Percentiles rank a stretch among this genome's conserved stretches.
Conservation (phyloP, 2,797 vertebrate genomes). For the Numenius phaeopus region DNA sequence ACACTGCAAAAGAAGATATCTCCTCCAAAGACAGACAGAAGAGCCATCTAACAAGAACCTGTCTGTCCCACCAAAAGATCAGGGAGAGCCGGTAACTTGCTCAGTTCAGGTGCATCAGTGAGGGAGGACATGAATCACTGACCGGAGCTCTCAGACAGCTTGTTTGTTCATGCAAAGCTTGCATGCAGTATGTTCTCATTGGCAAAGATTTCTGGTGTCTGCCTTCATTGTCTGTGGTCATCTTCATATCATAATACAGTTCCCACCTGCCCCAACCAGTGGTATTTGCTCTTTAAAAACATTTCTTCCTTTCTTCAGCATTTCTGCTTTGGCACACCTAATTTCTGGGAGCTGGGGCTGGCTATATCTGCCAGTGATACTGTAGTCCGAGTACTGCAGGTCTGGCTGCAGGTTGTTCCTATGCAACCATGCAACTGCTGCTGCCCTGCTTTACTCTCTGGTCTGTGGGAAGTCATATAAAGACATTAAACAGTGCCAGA, state of each 20-base stretch:
- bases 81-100: not conserved
- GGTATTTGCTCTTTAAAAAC: not conserved
- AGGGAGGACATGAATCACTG: not conserved
- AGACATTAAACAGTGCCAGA: not conserved
- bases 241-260: not conserved
- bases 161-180: not conserved
- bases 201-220: not conserved
- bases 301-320: not conserved
- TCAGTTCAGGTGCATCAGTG: not conserved
- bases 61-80: not conserved
- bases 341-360: not conserved
- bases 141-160: not conserved
- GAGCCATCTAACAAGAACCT: not conserved
- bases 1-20: not conserved
- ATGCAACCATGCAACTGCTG: not conserved
- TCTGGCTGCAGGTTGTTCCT: not conserved
- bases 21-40: not conserved
- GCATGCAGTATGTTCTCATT: not conserved
- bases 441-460: not conserved
- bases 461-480: not conserved
- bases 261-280: not conserved
- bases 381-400: not conserved
- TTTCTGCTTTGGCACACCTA: not conserved
- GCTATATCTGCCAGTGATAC: not conserved
- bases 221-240: not conserved